Evolutionary conservation across 2,113 vertebrate species (phyloP).

Genomic region (Caranx ignobilis): DNA sequence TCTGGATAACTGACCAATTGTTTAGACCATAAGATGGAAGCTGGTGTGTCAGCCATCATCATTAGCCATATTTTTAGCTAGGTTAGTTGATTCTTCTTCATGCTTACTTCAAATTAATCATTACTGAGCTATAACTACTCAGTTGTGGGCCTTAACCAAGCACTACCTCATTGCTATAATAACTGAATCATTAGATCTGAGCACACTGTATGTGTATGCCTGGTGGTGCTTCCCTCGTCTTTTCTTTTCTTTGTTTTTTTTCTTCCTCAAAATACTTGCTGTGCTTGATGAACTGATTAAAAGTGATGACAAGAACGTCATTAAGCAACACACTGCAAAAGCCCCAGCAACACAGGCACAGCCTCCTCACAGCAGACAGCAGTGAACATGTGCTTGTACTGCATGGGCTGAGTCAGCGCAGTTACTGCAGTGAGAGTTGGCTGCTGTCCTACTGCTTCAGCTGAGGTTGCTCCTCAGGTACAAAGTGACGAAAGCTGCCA

Average conservation of each 20-base stretch:
- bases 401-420: slow-evolving; percentile 56
- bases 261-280: slow-evolving; percentile 5
- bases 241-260: too few species aligned
- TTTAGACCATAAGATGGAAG: too few species aligned
- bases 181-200: neutral
- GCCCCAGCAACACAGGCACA: neutral
- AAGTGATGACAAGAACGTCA: slow-evolving; percentile 8
- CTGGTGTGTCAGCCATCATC: too few species aligned
- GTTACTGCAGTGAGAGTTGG: slow-evolving; percentile 37
- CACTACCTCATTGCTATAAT: neutral
- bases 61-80: too few species aligned
- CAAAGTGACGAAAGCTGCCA: slow-evolving; percentile 47
- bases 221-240: neutral
- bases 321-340: slow-evolving; percentile 42
- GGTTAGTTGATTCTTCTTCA: too few species aligned
- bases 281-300: slow-evolving; percentile 23
- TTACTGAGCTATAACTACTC: neutral
- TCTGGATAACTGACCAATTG: too few species aligned
- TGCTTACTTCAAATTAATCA: neutral
- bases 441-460: slow-evolving; percentile 50
- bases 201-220: neutral
- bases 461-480: slow-evolving; percentile 53
- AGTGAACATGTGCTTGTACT: slow-evolving; percentile 34
- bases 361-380: slow-evolving; percentile 9
- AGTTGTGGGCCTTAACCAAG: neutral